Conservation (phyloP, 1,140 invertebrate genomes). For the Pogonognathellus flavescens region DNA sequence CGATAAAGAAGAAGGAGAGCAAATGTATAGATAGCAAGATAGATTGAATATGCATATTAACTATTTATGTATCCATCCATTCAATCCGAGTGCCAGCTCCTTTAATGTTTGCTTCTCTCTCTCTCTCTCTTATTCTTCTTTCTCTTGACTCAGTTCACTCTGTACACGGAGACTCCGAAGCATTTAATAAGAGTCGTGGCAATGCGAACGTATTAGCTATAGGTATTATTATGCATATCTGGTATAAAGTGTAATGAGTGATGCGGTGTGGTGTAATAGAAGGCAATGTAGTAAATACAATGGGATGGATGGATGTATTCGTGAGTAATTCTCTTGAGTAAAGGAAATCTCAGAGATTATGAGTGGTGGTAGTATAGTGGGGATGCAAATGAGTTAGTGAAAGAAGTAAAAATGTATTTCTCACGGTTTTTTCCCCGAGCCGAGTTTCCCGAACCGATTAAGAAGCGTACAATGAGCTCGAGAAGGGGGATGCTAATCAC, state of each 20-base stretch:
- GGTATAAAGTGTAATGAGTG: neutral
- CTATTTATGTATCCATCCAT: neutral
- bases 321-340: constrained; percentile 40
- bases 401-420: constrained; percentile 64
- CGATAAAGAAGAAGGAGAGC: constrained; percentile 27
- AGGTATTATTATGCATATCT: neutral
- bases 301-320: constrained; percentile 27
- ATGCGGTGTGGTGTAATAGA: constrained; percentile 14
- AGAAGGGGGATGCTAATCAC: constrained; percentile 62
- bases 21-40: constrained; percentile 9
- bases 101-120: no score
- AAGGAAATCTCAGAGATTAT: constrained; percentile 61
- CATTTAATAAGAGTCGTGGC: neutral
- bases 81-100: no score
- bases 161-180: no score
- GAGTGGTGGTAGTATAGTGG: constrained; percentile 40
- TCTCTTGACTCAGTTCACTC: no score
- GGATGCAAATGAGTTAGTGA: constrained; percentile 65
- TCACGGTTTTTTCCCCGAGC: constrained; percentile 59
- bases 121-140: no score
- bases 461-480: constrained; percentile 52
- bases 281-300: constrained; percentile 1
- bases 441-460: constrained; percentile 63
- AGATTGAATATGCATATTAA: constrained; percentile 24
- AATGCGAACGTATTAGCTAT: neutral